Evolutionary conservation across 2,797 vertebrate species (phyloP).

Genomic region (Pteronotus mesoamericanus): DNA sequence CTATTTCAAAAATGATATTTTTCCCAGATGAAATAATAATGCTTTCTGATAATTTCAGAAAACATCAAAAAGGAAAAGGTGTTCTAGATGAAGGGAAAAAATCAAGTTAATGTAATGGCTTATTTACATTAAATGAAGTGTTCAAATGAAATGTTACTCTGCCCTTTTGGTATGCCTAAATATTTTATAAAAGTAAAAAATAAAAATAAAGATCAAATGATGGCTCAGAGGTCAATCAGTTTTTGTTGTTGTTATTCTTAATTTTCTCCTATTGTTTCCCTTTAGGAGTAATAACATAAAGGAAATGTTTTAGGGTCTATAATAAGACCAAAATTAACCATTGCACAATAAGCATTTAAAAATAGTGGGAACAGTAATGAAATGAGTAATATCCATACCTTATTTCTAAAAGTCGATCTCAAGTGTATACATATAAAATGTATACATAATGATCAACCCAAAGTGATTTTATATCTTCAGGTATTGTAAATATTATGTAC

Average conservation of each 20-base stretch:
- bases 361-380: not conserved
- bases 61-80: not conserved
- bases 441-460: not conserved
- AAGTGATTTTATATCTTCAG: not conserved
- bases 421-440: not conserved
- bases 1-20: slow-evolving; percentile 37
- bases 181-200: not conserved
- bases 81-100: not conserved
- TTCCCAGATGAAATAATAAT: slow-evolving; percentile 17
- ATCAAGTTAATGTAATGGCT: not conserved
- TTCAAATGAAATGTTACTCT: slow-evolving; percentile 21
- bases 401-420: not conserved
- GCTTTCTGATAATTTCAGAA: slow-evolving; percentile 8
- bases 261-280: slow-evolving; percentile 1
- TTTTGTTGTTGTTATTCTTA: not conserved
- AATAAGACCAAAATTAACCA: not conserved
- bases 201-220: not conserved
- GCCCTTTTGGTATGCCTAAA: not conserved
- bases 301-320: not conserved
- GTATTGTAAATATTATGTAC: slow-evolving; percentile 52
- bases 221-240: not conserved
- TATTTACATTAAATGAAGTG: no score
- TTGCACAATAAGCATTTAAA: not conserved
- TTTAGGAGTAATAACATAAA: not conserved
- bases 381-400: not conserved